Conservation (phyloP, 1,140 invertebrate species). For the Acromyrmex echinatior region DNA sequence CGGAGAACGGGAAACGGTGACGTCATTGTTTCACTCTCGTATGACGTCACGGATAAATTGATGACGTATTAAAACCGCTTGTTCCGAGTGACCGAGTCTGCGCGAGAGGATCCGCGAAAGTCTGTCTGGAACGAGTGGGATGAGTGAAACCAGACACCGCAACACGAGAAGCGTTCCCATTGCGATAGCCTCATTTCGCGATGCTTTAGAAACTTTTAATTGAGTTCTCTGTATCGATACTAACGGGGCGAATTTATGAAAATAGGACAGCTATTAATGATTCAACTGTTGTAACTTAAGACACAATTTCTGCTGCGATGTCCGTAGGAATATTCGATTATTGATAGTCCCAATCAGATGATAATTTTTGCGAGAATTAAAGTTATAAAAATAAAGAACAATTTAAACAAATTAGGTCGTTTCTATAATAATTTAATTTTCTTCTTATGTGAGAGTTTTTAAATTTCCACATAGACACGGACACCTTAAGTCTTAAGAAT, state of each 20-base stretch:
- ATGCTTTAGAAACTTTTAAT: slow-evolving; percentile 55
- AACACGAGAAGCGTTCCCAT: neutral
- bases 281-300: neutral
- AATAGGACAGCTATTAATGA: slow-evolving; percentile 14
- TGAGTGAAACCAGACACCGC: neutral
- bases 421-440: neutral
- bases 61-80: slow-evolving; percentile 42
- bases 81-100: slow-evolving; percentile 47
- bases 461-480: neutral
- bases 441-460: neutral
- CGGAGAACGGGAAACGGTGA: slow-evolving; percentile 35
- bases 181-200: neutral
- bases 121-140: slow-evolving; percentile 6
- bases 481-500: neutral
- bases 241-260: slow-evolving; percentile 22
- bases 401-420: neutral
- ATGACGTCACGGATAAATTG: slow-evolving; percentile 57
- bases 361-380: neutral
- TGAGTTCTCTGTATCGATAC: slow-evolving; percentile 8
- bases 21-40: slow-evolving; percentile 53
- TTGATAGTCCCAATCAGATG: neutral
- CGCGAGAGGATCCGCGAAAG: slow-evolving; percentile 38
- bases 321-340: neutral
- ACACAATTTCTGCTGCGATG: neutral
- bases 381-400: neutral